phyloP scores from a whole-genome alignment of 2,113 vertebrate genomes.

The Otus sunia region DNA sequence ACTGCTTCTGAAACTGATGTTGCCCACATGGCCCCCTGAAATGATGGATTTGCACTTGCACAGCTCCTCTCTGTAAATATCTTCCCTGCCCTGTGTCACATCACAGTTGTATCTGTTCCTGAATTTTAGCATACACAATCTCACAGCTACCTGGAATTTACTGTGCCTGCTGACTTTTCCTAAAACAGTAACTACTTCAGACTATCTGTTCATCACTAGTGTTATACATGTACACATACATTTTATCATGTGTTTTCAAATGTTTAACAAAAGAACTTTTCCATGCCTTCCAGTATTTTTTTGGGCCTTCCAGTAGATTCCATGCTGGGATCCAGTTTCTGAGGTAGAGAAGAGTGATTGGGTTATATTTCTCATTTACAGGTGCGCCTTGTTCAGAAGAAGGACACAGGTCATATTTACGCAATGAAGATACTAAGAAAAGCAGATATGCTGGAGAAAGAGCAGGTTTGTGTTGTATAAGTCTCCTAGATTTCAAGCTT shows the following conservation, averaged over 20 bases:
- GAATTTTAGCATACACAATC: background rate
- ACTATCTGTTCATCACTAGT: background rate
- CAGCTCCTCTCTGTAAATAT: background rate
- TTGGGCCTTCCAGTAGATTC: background rate
- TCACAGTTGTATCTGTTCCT: background rate
- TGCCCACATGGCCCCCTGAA: background rate
- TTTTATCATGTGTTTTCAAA: background rate
- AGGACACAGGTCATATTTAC: conserved; percentile 98
- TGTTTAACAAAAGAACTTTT: background rate
- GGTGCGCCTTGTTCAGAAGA: conserved; percentile 98
- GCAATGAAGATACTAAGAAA: conserved; percentile 99
- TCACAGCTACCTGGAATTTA: background rate
- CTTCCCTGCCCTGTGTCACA: background rate
- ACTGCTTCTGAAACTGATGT: background rate
- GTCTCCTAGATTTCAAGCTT: background rate
- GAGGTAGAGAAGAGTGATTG: background rate
- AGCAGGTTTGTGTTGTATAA: conserved; percentile 81
- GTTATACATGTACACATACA: background rate
- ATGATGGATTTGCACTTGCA: background rate
- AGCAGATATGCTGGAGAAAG: conserved; percentile 98
- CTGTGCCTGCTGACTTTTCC: background rate
- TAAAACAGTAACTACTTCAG: background rate
- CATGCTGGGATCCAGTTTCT: background rate
- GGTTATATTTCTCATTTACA: conserved; percentile 43
- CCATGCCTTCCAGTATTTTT: background rate